These are phyloP conservation scores for Holacanthus passer DNA, from an alignment of 2,113 vertebrate species.

Conservation along the genomic window DNA sequence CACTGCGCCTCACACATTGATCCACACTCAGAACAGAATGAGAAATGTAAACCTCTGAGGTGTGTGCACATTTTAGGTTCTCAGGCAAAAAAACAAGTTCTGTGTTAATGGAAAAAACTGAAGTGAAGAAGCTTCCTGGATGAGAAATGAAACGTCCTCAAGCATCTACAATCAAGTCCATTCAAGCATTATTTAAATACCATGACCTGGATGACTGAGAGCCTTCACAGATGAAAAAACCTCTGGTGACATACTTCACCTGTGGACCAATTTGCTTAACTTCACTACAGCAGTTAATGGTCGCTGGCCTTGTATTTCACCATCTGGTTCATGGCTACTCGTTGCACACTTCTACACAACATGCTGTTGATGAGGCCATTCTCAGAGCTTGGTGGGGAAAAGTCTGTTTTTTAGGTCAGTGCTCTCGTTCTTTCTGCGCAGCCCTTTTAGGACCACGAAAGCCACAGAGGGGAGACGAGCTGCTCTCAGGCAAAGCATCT, in stretches of 20 bases:
- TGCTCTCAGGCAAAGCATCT: conserved; percentile 61
- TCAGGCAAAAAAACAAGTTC: conserved; percentile 22
- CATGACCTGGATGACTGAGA: too few species aligned
- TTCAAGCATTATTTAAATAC: too few species aligned
- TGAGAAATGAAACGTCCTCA: too few species aligned
- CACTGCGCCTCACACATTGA: conserved; percentile 58
- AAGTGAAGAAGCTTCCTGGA: too few species aligned
- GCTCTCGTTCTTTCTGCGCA: conserved; percentile 43
- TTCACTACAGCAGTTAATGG: not conserved
- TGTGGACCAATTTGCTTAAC: not conserved
- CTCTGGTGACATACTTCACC: not conserved
- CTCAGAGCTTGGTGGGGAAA: conserved; percentile 13
- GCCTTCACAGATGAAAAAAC: too few species aligned
- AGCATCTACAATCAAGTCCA: too few species aligned
- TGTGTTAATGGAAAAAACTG: too few species aligned
- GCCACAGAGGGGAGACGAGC: conserved; percentile 53
- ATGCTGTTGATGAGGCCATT: not conserved
- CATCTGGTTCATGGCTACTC: not conserved
- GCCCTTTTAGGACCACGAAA: conserved; percentile 47
- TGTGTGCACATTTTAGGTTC: not conserved
- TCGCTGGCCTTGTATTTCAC: not conserved
- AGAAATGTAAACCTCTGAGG: conserved; percentile 30
- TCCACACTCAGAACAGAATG: conserved; percentile 43
- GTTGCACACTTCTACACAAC: not conserved
- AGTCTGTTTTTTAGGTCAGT: conserved; percentile 61